Percentiles rank a stretch among this genome's conserved stretches.
Evolutionary conservation across 1,140 invertebrate genomes (phyloP).

Genomic region (Branchinecta lynchi): DNA sequence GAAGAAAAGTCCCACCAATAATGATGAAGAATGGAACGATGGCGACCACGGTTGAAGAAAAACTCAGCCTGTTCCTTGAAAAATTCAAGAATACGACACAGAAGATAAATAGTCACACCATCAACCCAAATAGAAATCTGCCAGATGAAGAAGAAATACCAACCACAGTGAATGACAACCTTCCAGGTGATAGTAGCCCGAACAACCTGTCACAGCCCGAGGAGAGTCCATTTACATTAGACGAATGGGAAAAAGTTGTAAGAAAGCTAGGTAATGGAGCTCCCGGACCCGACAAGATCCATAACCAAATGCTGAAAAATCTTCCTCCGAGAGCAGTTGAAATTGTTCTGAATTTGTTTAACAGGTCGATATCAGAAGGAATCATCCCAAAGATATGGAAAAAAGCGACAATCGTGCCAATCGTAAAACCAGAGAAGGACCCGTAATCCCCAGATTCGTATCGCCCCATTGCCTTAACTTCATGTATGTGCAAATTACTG

Average conservation of each 20-base stretch:
- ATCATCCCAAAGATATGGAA: not conserved
- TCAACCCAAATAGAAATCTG: no score
- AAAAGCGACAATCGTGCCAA: not conserved
- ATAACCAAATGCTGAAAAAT: not conserved
- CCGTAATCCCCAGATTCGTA: not conserved
- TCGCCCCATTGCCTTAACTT: not conserved
- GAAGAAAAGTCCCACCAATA: not conserved
- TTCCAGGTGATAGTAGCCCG: no score
- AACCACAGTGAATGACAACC: no score
- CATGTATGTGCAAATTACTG: not conserved
- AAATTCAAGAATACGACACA: not conserved
- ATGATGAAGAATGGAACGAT: not conserved
- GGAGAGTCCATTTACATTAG: slow-evolving; percentile 3
- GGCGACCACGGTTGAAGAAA: not conserved
- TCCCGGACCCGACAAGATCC: not conserved
- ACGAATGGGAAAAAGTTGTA: not conserved
- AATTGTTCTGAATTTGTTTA: not conserved
- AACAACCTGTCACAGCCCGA: not conserved
- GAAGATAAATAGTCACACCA: no score
- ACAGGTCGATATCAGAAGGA: not conserved
- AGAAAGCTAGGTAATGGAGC: not conserved
- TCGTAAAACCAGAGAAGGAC: not conserved
- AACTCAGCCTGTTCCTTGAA: not conserved
- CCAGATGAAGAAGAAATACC: no score
- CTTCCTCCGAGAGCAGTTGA: not conserved